Conservation (phyloP, 1,140 invertebrate species). For the Procambarus virginalis region DNA sequence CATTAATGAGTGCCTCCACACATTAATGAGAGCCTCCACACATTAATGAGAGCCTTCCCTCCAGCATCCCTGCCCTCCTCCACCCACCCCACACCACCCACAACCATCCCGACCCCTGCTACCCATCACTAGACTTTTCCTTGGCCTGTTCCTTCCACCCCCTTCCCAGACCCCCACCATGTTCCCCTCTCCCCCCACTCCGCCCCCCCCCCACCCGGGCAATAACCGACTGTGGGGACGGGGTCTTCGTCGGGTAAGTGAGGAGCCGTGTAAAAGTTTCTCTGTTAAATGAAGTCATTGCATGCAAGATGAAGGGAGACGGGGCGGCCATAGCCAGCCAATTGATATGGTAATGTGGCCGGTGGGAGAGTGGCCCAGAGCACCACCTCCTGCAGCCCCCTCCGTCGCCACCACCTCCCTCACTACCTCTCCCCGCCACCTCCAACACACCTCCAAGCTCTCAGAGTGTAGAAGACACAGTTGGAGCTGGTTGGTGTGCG, state of each 20-base stretch:
- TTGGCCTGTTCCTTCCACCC: not conserved
- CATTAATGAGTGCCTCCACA: no score
- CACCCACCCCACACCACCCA: no score
- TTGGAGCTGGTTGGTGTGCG: no score
- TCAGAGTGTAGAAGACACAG: no score
- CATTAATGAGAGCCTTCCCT: no score
- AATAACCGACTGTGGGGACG: no score
- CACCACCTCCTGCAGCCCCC: not conserved
- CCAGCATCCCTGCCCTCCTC: not conserved
- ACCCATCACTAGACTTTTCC: no score
- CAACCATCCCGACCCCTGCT: not conserved
- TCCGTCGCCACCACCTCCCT: not conserved
- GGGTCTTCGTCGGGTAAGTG: not conserved
- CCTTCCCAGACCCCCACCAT: not conserved
- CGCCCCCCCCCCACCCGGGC: not conserved
- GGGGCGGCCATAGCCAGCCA: not conserved
- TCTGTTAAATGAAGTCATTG: constrained; percentile 36
- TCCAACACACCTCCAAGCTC: not conserved
- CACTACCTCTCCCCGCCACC: not conserved
- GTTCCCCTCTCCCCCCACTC: not conserved
- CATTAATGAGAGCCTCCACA: no score
- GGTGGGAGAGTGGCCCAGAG: not conserved
- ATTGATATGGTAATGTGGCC: constrained; percentile 10
- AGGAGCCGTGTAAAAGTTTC: constrained; percentile 19
- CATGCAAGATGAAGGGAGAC: constrained; percentile 16